A percentile compares a stretch with the other conserved stretches of the same genome.
Conservation (phyloP, 2,797 vertebrate genomes). For the Schizopygopsis pylzovi region DNA sequence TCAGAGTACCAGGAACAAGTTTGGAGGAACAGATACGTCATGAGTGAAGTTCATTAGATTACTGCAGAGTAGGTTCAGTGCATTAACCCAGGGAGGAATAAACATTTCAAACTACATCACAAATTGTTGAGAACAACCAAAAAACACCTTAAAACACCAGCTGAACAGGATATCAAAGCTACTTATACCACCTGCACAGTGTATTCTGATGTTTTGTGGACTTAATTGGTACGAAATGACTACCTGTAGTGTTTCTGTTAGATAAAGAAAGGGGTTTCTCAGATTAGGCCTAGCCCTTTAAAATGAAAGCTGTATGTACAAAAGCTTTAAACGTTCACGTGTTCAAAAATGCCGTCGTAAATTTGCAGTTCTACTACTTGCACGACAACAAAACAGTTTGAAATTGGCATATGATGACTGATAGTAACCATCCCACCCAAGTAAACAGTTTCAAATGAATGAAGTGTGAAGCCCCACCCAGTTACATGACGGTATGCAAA, state of each 20-base stretch:
- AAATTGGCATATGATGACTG: slow-evolving; percentile 18
- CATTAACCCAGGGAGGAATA: slow-evolving; percentile 67
- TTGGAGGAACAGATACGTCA: slow-evolving; percentile 69
- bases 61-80: slow-evolving; percentile 73
- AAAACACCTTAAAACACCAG: not conserved
- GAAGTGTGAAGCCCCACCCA: not conserved
- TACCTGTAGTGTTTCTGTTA: slow-evolving; percentile 10
- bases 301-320: slow-evolving; percentile 39
- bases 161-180: slow-evolving; percentile 27
- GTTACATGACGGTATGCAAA: slow-evolving; percentile 1
- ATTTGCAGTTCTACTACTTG: slow-evolving; percentile 19
- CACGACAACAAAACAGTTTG: not conserved
- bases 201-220: slow-evolving; percentile 5
- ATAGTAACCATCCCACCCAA: slow-evolving; percentile 25
- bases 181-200: not conserved
- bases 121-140: slow-evolving; percentile 53
- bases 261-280: slow-evolving; percentile 3
- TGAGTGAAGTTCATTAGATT: slow-evolving; percentile 65
- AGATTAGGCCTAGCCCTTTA: slow-evolving; percentile 39
- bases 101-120: slow-evolving; percentile 62
- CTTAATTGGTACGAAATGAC: not conserved
- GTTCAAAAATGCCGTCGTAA: slow-evolving; percentile 6
- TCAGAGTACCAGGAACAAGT: slow-evolving; percentile 72
- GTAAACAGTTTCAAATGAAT: slow-evolving; percentile 28
- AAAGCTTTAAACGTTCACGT: slow-evolving; percentile 10